phyloP scores from a whole-genome alignment of 2,113 vertebrate species.

The Erpornis zantholeuca region DNA sequence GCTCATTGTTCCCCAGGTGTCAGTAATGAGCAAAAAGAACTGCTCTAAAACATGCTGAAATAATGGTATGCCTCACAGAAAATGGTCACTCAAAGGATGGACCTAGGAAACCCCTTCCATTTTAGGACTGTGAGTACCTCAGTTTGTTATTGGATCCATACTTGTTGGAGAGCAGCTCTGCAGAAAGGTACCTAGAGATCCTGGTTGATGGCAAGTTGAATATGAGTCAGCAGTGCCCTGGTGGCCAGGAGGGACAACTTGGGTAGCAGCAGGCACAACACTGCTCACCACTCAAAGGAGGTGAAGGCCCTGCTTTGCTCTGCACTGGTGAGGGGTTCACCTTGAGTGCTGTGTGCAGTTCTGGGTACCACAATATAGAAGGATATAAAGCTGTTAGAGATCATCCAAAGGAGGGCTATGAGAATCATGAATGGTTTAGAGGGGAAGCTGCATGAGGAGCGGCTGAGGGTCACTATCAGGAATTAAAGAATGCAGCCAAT shows the following conservation, averaged over 20 bases:
- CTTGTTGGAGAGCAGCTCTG: background rate
- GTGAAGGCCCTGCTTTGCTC: background rate
- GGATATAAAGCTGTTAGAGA: background rate
- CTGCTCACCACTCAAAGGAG: rapidly evolving
- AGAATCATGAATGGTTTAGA: background rate
- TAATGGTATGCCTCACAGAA: background rate
- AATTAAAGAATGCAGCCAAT: too few relatives aligned
- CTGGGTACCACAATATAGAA: background rate
- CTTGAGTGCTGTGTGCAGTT: background rate
- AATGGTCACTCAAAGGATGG: background rate
- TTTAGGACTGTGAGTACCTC: background rate
- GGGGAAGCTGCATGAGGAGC: background rate
- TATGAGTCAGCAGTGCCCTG: background rate
- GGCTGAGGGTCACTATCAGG: too few relatives aligned
- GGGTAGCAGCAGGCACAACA: too few relatives aligned
- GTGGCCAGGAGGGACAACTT: background rate
- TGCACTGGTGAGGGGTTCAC: background rate
- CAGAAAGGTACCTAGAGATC: background rate
- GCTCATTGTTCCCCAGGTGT: background rate
- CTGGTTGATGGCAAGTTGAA: background rate
- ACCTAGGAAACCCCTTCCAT: background rate
- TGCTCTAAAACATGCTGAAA: background rate
- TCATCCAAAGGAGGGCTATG: too few relatives aligned
- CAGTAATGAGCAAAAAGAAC: background rate
- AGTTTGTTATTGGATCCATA: background rate